These are phyloP conservation scores for Aphyosemion australe DNA, from an alignment of 2,113 vertebrate genomes.

Conservation along the genomic window DNA sequence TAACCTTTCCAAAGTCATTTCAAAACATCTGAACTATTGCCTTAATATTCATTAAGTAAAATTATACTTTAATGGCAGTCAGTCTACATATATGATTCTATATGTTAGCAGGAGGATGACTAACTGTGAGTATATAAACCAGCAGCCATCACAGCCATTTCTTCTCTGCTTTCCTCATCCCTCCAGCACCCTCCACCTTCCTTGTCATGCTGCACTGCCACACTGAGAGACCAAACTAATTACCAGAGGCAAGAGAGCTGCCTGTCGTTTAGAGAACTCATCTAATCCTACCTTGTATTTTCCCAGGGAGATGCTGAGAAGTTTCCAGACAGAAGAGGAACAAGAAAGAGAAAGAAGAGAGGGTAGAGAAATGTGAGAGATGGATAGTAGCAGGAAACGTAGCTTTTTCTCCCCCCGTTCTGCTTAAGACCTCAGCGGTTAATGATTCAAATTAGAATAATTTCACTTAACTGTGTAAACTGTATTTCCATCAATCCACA, in stretches of 20 bases:
- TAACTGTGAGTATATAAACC: neutral
- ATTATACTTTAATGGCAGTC: neutral
- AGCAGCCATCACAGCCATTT: neutral
- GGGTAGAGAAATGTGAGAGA: too few relatives aligned
- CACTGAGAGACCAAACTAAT: constrained; percentile 42
- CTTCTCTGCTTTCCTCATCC: neutral
- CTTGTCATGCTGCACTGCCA: constrained; percentile 6
- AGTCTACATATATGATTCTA: neutral
- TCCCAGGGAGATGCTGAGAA: constrained; percentile 10
- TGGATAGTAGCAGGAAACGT: too few relatives aligned
- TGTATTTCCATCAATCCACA: constrained; percentile 43
- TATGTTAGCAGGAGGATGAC: neutral
- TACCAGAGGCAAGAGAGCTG: constrained; percentile 41
- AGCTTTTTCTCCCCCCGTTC: neutral
- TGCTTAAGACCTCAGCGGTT: constrained; percentile 8
- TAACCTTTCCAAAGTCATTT: too few relatives aligned
- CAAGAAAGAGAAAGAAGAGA: constrained; percentile 2
- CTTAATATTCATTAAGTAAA: too few relatives aligned
- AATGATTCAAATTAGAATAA: neutral
- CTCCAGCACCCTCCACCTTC: neutral
- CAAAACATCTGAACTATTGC: too few relatives aligned
- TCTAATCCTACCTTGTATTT: constrained; percentile 34
- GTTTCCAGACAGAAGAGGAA: neutral
- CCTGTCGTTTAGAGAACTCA: constrained; percentile 28
- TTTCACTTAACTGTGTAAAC: too few relatives aligned